Percentiles rank a stretch among this genome's conserved stretches.
phyloP scores from a whole-genome alignment of 2,888 invertebrate species.

The Drosophila neotestacea region DNA sequence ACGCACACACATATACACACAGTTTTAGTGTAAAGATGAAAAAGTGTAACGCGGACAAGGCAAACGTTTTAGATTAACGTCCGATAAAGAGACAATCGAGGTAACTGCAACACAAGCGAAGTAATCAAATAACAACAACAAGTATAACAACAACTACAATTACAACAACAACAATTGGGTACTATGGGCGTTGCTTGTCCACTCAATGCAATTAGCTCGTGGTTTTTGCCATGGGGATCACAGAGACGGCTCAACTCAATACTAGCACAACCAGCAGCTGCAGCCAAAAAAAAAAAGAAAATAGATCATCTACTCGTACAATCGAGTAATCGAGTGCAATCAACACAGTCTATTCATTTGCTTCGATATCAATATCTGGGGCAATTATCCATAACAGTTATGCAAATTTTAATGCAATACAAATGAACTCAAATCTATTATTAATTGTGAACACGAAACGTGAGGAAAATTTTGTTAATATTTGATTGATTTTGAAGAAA shows the following conservation, averaged over 20 bases:
- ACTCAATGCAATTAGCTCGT: slow-evolving; percentile 70
- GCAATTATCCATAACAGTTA: slow-evolving; percentile 11
- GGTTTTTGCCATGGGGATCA: slow-evolving; percentile 18
- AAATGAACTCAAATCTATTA: background rate
- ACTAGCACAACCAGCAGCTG: slow-evolving; percentile 35
- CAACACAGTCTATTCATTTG: slow-evolving; percentile 12
- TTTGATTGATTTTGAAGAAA: too few relatives aligned
- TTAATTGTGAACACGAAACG: background rate
- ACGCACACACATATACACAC: slow-evolving; percentile 26
- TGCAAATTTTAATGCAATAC: slow-evolving; percentile 1
- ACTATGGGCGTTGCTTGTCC: slow-evolving; percentile 63
- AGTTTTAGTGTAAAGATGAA: slow-evolving; percentile 27
- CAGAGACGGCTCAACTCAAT: slow-evolving; percentile 4
- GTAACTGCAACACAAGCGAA: slow-evolving; percentile 23
- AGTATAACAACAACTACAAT: slow-evolving; percentile 7
- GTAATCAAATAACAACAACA: slow-evolving; percentile 24
- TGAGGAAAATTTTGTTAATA: background rate
- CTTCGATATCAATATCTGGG: background rate
- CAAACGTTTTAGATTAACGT: slow-evolving; percentile 68
- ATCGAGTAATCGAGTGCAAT: slow-evolving; percentile 21
- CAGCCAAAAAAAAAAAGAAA: background rate
- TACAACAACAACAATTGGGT: slow-evolving; percentile 1
- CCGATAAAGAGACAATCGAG: slow-evolving; percentile 41
- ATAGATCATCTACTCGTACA: slow-evolving; percentile 15
- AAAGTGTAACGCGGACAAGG: slow-evolving; percentile 59